A percentile compares a stretch with the other conserved stretches of the same genome.
Conservation (phyloP, 2,113 vertebrate species). For the Coptodon bakossiorum region DNA sequence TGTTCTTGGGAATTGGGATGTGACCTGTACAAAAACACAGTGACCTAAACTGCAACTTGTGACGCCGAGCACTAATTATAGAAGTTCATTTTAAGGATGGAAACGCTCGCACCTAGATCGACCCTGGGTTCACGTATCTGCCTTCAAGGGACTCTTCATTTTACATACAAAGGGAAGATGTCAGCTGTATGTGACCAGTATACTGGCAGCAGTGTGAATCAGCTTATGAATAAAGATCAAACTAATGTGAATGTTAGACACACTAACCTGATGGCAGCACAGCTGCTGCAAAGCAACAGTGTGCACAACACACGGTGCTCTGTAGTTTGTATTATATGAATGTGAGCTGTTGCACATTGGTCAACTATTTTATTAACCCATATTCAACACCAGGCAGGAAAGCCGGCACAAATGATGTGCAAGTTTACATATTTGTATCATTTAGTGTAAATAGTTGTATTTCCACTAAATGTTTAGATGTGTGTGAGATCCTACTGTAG, state of each 20-base stretch:
- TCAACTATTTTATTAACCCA: not conserved
- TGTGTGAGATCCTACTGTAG: not conserved
- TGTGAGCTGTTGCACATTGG: not conserved
- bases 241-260: too few relatives aligned
- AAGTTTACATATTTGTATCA: not conserved
- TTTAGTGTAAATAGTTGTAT: not conserved
- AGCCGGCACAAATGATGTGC: not conserved
- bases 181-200: too few relatives aligned
- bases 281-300: not conserved
- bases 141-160: too few relatives aligned
- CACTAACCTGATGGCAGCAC: accelerated
- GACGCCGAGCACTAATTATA: accelerated
- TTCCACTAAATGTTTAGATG: not conserved
- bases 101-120: accelerated
- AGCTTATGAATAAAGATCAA: not conserved
- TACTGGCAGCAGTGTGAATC: too few relatives aligned
- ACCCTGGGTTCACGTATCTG: not conserved
- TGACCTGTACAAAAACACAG: not conserved
- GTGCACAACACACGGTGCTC: too few relatives aligned
- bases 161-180: too few relatives aligned
- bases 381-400: accelerated
- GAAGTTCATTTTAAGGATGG: accelerated
- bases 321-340: not conserved
- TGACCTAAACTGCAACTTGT: not conserved
- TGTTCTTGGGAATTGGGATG: not conserved